Evolutionary conservation across 2,888 invertebrate genomes (phyloP), one percentile per base, ranked within the genome.

Genomic region (Perizoma flavofasciatum): DNA sequence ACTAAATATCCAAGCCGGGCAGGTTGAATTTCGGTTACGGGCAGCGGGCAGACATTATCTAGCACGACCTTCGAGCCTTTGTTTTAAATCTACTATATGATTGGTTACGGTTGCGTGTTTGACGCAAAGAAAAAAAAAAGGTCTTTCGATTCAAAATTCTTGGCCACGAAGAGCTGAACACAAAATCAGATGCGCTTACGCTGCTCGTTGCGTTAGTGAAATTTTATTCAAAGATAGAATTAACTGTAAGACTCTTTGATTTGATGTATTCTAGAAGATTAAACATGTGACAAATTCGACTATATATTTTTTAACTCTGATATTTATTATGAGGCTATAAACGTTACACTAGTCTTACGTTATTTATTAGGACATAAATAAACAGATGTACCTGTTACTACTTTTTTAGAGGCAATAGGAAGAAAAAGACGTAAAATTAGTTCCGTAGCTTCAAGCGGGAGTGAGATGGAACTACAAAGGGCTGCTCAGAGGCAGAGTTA

Each of bases 341-440:
- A 69, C 55, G 59, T 64, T 63, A 63, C 55, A 67, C 67, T 66
- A 67, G 63, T 66, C 71, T 77, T 72, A 71, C 68, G 71, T 72
- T 73, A 75, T 72, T 70, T 66, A 74, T 77, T 74, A 70, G 68
- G 74, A 69, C 58, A 70, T 73, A 73, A 78, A 74, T 59, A 66
- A 75, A 75, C 68, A 75, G 73, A 71, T 73, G 70, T 70, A 77
- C 64, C 68, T 63, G 73, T 46, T 58, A 47, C 54, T 69, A 73
- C 71, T 73, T 73, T 61, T 68, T 65, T 56, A 58, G 55, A 85
- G 77, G 76, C 81, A 85, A 85, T 68, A 74, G 77, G 78, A 82
- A 83, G 82, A 88, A 89, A 88, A 89, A 88, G 85, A 86, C 78
- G 73, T 83, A 82, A 89, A 88, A 88, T 89, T 85, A 85, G 88